Evolutionary conservation across 2,888 invertebrate species (phyloP).

Genomic region (Gortyna flavago): DNA sequence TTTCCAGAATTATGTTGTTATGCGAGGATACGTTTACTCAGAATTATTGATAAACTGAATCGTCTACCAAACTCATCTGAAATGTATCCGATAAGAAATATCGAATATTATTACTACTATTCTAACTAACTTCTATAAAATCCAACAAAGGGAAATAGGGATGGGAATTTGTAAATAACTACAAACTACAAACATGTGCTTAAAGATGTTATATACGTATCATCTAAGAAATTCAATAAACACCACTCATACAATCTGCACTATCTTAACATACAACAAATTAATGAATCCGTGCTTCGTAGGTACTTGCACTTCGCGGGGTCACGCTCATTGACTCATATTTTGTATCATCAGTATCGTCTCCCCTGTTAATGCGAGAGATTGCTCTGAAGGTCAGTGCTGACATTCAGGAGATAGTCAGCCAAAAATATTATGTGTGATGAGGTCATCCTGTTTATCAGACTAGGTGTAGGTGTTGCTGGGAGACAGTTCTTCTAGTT

Average conservation of each 20-base stretch:
- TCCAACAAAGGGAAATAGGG: background rate
- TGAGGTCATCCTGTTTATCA: background rate
- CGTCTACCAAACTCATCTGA: background rate
- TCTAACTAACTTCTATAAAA: background rate
- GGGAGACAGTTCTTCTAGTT: background rate
- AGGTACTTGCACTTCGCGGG: background rate
- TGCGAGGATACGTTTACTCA: background rate
- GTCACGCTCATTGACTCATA: background rate
- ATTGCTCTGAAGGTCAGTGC: background rate
- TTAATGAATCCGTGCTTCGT: conserved; percentile 2
- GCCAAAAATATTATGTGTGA: background rate
- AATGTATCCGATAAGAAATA: background rate
- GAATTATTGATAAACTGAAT: background rate
- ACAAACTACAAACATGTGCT: background rate
- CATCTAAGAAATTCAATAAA: background rate
- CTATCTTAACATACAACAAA: conserved; percentile 15
- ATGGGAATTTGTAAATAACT: background rate
- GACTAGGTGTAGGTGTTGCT: background rate
- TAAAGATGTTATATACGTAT: background rate
- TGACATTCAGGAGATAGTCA: background rate
- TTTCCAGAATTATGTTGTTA: background rate
- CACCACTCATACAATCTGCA: background rate
- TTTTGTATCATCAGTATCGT: background rate
- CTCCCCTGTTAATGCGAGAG: conserved; percentile 14
- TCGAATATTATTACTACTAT: background rate